Base-by-base conservation (phyloP, 2,888 invertebrate species). In the Mimas tiliae region DNA sequence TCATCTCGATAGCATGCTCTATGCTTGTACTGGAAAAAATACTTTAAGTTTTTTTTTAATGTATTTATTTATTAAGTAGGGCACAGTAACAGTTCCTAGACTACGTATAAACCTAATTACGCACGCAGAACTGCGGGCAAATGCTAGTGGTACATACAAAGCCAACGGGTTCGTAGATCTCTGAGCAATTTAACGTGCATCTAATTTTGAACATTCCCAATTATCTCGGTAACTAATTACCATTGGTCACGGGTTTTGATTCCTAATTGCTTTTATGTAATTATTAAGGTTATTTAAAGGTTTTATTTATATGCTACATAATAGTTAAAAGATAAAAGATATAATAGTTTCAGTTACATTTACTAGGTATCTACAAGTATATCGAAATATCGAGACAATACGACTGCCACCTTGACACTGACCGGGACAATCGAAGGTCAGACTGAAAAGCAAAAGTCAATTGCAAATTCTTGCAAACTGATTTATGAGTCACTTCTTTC, bases 371-470 rank as follows among this genome's bases (percentile, higher is more conserved):
- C 27, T 52, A 19, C n/a, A n/a, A n/a, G n/a, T n/a, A n/a, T 38
- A 58, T 19, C 55, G 6, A 66, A 70, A 75, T 74, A 67, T 70
- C 58, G 58, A 62, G 33, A 65, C 71, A 70, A 75, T 58, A 6
- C 19, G 38, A 38, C 19, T 38, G 12, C 42, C 19, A 42, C 58
- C 58, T 58, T 58, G 58, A 58, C 58, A 58, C 12, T 58, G 58
- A 58, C 58, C 55, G 55, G 55, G 38, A 58, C 42, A 19, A 58
- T 14, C 11, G 55, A 58, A 58, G 58, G 58, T 58, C 58, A 21
- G 38, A 19, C 55, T 38, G 38, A 58, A 58, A 58, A 19, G 58
- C 19, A 42, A 58, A 58, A 19, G 58, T 19, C 58, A 38, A n/a
- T n/a, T n/a, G n/a, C n/a, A 16, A 38, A 16, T 55, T 58, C 16